Conservation (phyloP, 1,140 invertebrate species). For the Neodiprion virginianus region DNA sequence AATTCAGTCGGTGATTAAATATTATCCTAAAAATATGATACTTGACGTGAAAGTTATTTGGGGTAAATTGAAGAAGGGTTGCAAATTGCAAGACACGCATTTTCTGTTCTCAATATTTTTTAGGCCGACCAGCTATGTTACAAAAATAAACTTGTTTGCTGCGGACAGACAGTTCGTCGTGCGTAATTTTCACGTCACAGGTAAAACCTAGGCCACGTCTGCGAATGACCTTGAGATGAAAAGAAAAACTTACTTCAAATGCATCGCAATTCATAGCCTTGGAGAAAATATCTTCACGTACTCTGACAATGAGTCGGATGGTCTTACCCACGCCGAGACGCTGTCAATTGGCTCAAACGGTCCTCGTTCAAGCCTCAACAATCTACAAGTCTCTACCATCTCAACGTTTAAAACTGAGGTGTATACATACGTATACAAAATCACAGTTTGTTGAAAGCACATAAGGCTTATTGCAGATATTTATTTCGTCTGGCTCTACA, state of each 20-base stretch:
- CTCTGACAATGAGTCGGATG: neutral
- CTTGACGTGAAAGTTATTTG: too few relatives aligned
- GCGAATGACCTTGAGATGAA: neutral
- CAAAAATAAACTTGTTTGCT: conserved; percentile 1
- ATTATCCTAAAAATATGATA: too few relatives aligned
- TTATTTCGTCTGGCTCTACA: too few relatives aligned
- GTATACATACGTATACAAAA: too few relatives aligned
- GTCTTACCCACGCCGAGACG: neutral
- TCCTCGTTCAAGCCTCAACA: neutral
- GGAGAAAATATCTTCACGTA: neutral
- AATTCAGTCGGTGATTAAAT: too few relatives aligned
- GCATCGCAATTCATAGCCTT: neutral
- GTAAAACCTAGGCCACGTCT: neutral
- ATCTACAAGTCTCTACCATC: conserved; percentile 7
- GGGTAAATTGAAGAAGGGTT: too few relatives aligned
- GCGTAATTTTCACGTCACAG: neutral
- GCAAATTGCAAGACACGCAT: too few relatives aligned
- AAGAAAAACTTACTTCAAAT: neutral
- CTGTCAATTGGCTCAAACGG: neutral
- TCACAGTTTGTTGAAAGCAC: too few relatives aligned
- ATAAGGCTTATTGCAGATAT: too few relatives aligned
- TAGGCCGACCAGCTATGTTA: neutral
- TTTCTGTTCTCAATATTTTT: neutral
- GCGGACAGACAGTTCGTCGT: neutral
- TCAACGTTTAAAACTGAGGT: neutral